Evolutionary conservation across 1,140 invertebrate genomes (phyloP).

Genomic region (Pantala flavescens): DNA sequence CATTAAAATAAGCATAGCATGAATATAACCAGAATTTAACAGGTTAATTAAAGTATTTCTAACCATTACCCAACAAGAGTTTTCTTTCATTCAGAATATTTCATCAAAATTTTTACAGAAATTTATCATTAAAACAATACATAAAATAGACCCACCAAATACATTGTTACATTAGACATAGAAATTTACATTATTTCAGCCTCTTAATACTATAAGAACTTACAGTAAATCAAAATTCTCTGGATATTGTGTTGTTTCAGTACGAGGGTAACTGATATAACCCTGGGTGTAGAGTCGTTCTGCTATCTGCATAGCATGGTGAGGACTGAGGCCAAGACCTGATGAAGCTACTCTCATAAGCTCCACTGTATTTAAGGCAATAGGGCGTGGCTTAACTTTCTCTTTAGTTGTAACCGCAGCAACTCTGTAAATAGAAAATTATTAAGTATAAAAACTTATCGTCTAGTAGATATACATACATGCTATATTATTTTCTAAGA

Average conservation of each 20-base stretch:
- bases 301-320: constrained; percentile 92
- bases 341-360: constrained; percentile 91
- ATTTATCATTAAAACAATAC: no score
- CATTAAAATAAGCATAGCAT: no score
- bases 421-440: constrained; percentile 52
- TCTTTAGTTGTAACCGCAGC: constrained; percentile 62
- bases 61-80: no score
- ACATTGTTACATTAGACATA: no score
- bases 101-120: no score
- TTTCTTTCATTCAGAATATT: no score
- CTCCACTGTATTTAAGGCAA: constrained; percentile 94
- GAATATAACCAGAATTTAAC: no score
- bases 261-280: constrained; percentile 90
- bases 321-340: constrained; percentile 85
- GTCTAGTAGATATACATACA: constrained; percentile 8
- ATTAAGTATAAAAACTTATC: not conserved
- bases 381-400: constrained; percentile 73
- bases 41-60: no score
- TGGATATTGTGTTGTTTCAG: constrained; percentile 94
- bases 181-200: no score
- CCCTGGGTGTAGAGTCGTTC: constrained; percentile 89
- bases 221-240: constrained; percentile 89
- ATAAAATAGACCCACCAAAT: no score
- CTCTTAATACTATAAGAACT: no score
- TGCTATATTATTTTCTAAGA: constrained; percentile 8